These are phyloP conservation scores for Amblyjoppa fuscipennis DNA, from an alignment of 2,888 invertebrate species.

Conservation along the genomic window DNA sequence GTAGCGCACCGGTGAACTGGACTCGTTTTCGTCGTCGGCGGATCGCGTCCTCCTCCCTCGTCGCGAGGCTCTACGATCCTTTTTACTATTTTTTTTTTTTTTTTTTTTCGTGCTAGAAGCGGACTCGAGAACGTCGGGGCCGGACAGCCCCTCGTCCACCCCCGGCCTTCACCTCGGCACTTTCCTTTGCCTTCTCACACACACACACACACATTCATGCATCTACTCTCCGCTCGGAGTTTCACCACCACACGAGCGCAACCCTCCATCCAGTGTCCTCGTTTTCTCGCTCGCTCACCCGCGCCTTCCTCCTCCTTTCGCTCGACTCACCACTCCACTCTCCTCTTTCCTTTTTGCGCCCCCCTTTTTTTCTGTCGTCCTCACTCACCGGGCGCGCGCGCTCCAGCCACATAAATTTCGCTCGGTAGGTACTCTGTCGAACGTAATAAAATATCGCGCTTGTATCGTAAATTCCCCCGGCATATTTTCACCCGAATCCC, in stretches of 20 bases:
- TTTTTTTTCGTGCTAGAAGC: conserved; percentile 77
- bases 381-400: conserved; percentile 61
- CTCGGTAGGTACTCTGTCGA: conserved; percentile 79
- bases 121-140: conserved; percentile 57
- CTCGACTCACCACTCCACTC: conserved; percentile 59
- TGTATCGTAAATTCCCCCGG: conserved; percentile 80
- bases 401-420: conserved; percentile 80
- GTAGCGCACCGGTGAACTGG: conserved; percentile 38
- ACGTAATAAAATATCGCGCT: conserved; percentile 81
- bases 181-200: conserved; percentile 58
- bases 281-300: conserved; percentile 68
- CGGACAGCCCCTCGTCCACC: conserved; percentile 57
- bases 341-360: conserved; percentile 24
- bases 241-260: conserved; percentile 62
- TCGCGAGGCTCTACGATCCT: conserved; percentile 68
- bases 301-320: conserved; percentile 63
- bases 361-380: conserved; percentile 60
- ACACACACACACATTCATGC: conserved; percentile 57
- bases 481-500: conserved; percentile 78
- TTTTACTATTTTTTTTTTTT: conserved; percentile 65
- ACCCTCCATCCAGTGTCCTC: conserved; percentile 49
- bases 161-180: conserved; percentile 56
- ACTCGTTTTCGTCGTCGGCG: conserved; percentile 52
- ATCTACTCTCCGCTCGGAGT: conserved; percentile 50
- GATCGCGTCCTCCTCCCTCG: conserved; percentile 68